A percentile compares a stretch with the other conserved stretches of the same genome.
phyloP scores from a whole-genome alignment of 2,888 invertebrate species.

The Drosophila eohydei region DNA sequence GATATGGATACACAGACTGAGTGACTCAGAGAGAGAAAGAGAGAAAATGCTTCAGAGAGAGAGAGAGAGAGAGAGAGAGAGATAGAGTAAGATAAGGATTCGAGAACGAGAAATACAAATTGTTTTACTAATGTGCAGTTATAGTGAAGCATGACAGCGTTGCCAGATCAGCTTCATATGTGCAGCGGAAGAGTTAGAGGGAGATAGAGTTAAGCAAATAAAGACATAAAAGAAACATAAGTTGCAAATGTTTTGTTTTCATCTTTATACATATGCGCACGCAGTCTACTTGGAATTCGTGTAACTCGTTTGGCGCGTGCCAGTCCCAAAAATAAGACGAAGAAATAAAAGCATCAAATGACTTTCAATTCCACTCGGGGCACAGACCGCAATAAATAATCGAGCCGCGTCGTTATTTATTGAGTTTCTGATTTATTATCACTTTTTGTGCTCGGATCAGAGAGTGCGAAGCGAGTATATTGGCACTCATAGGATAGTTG shows the following conservation, averaged over 20 bases:
- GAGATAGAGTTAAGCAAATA: not conserved
- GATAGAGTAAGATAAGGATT: not conserved
- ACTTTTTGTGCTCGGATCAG: constrained; percentile 1
- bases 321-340: constrained; percentile 9
- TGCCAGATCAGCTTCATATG: not conserved
- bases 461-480: not conserved
- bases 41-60: not conserved
- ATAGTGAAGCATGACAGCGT: not conserved
- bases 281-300: not conserved
- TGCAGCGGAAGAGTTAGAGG: not conserved
- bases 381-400: constrained; percentile 32
- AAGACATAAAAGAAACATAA: not conserved
- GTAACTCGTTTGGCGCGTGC: constrained; percentile 39
- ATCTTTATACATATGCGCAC: not conserved
- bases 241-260: not conserved
- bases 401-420: constrained; percentile 33
- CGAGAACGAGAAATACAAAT: not conserved
- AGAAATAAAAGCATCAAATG: constrained; percentile 21
- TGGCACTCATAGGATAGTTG: not conserved
- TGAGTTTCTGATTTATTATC: constrained; percentile 15
- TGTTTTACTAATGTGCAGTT: not conserved
- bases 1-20: not conserved
- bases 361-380: constrained; percentile 28
- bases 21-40: not conserved
- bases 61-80: not conserved